phyloP scores from a whole-genome alignment of 2,888 invertebrate species.

The Baronia brevicornis region DNA sequence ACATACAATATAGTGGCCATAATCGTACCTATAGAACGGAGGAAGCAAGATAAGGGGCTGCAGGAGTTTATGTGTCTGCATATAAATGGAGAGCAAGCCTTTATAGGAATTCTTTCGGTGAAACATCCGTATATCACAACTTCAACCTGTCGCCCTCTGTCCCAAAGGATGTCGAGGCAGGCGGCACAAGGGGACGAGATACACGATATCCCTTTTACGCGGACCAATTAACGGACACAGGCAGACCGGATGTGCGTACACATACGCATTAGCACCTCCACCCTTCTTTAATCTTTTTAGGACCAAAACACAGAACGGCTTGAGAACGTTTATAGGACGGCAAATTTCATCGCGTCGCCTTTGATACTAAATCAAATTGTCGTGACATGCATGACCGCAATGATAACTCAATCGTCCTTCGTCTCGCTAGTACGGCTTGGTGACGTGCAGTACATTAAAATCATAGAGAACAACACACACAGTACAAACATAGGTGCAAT shows the following conservation, averaged over 20 bases:
- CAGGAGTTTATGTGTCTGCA: conserved; percentile 33
- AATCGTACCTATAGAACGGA: too few species aligned
- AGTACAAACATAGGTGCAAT: conserved; percentile 37
- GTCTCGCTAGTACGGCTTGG: conserved; percentile 37
- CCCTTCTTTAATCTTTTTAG: conserved; percentile 66
- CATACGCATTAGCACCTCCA: conserved; percentile 69
- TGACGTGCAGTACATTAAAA: conserved; percentile 43
- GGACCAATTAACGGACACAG: conserved; percentile 70
- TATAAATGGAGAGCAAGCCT: conserved; percentile 43
- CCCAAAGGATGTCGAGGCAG: conserved; percentile 54
- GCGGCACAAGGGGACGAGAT: conserved; percentile 42
- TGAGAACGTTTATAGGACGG: conserved; percentile 38
- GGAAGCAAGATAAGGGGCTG: conserved; percentile 35
- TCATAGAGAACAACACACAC: conserved; percentile 39
- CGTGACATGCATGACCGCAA: conserved; percentile 48
- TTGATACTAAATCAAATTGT: conserved; percentile 26
- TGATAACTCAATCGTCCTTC: conserved; percentile 49
- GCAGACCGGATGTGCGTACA: conserved; percentile 67
- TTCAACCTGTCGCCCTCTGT: conserved; percentile 39
- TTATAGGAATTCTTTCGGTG: conserved; percentile 39
- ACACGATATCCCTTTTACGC: conserved; percentile 75
- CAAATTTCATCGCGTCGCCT: conserved; percentile 31
- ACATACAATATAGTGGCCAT: too few species aligned
- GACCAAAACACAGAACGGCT: conserved; percentile 40
- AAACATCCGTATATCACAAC: conserved; percentile 41